Evolutionary conservation across 2,113 vertebrate species (phyloP).

Genomic region (Verasper variegatus): DNA sequence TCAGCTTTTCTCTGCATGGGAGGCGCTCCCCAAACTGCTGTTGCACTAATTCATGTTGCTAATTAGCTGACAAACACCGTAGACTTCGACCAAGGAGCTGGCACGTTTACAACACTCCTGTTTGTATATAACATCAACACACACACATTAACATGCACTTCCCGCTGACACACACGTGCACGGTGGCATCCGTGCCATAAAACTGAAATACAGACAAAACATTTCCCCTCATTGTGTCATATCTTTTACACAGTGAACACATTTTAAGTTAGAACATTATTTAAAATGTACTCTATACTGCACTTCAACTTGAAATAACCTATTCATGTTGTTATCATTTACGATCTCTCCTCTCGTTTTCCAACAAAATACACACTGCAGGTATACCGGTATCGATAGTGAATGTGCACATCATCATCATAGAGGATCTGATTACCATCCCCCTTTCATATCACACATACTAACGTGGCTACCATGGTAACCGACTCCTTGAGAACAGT

Average conservation of each 20-base stretch:
- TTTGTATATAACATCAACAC: constrained; percentile 38
- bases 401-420: constrained; percentile 11
- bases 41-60: constrained; percentile 72
- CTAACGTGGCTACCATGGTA: constrained; percentile 59
- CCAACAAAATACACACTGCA: no score
- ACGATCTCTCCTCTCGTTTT: no score
- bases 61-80: constrained; percentile 78
- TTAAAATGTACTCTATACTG: neutral
- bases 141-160: neutral
- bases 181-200: neutral
- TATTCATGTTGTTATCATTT: no score
- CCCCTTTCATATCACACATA: constrained; percentile 22
- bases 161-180: neutral
- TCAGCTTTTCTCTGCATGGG: constrained; percentile 60
- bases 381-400: no score
- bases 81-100: constrained; percentile 46
- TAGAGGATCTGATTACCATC: constrained; percentile 3
- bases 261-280: neutral
- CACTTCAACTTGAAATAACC: no score
- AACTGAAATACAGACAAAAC: neutral
- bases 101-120: constrained; percentile 43
- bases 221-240: neutral
- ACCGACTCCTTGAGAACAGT: constrained; percentile 45
- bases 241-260: neutral
- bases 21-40: constrained; percentile 66